Evolutionary conservation across 2,113 vertebrate species (phyloP).

Genomic region (Apus apus): DNA sequence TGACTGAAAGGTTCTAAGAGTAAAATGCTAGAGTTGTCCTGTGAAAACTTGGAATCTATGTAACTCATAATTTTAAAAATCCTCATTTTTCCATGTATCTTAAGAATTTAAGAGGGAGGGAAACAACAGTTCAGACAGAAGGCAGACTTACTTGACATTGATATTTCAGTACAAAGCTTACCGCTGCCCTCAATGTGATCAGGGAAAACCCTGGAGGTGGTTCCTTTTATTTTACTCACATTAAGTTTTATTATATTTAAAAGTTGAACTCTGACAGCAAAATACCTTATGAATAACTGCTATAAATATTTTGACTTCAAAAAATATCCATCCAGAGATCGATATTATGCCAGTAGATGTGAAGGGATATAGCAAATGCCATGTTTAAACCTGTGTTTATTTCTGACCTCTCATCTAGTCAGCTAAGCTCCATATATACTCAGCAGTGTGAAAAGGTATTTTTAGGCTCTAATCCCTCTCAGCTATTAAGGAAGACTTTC

Average conservation of each 20-base stretch:
- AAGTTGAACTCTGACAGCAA: background rate
- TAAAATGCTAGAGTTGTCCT: background rate
- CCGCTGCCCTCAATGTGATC: background rate
- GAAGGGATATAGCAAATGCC: background rate
- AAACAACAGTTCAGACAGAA: background rate
- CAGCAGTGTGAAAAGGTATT: background rate
- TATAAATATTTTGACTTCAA: background rate
- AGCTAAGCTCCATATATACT: background rate
- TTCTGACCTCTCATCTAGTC: background rate
- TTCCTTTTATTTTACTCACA: background rate
- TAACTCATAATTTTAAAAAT: background rate
- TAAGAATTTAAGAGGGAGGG: background rate
- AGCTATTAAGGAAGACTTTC: background rate
- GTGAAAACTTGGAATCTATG: background rate
- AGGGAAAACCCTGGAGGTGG: background rate
- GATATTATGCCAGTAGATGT: background rate
- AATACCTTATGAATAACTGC: background rate
- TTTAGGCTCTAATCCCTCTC: background rate
- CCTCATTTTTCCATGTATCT: background rate
- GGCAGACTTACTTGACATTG: background rate
- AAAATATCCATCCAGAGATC: background rate
- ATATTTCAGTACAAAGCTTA: background rate
- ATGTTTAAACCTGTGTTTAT: background rate
- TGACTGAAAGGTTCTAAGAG: background rate
- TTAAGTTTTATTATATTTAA: background rate